phyloP scores from a whole-genome alignment of 2,113 vertebrate genomes.

The Anarrhichthys ocellatus region DNA sequence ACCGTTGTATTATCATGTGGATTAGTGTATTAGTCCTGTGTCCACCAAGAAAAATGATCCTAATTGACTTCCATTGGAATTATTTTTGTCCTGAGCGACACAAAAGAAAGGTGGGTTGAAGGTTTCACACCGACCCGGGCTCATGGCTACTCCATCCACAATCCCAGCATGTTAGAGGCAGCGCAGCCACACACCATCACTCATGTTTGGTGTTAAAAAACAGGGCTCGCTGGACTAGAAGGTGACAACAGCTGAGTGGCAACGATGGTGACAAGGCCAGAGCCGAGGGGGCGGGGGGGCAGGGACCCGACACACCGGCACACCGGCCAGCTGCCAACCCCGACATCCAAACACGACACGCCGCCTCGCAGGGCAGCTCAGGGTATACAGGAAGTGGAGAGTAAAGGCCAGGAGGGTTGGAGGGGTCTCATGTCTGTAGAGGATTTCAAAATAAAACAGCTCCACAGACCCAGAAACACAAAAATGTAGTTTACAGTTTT shows the following conservation, averaged over 20 bases:
- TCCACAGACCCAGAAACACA: neutral
- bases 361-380: conserved; percentile 14
- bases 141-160: conserved; percentile 23
- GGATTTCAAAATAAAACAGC: neutral
- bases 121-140: neutral
- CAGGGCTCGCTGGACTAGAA: conserved; percentile 23
- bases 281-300: conserved; percentile 1
- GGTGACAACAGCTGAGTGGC: conserved; percentile 48
- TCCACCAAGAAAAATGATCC: no score
- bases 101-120: neutral
- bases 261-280: conserved; percentile 34
- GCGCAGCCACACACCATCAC: conserved; percentile 39
- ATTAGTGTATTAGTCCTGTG: no score
- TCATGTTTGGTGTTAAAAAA: conserved; percentile 35
- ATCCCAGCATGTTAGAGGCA: conserved; percentile 25
- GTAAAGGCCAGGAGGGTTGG: conserved; percentile 45
- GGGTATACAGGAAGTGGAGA: conserved; percentile 47
- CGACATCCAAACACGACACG: conserved; percentile 21
- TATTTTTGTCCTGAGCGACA: no score
- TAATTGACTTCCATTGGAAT: no score
- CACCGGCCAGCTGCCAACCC: conserved; percentile 44
- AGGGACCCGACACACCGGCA: neutral
- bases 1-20: no score
- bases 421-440: neutral
- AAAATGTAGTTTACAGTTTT: neutral